Evolutionary conservation across 2,797 vertebrate species (phyloP).

Genomic region (Loris lydekkerianus): DNA sequence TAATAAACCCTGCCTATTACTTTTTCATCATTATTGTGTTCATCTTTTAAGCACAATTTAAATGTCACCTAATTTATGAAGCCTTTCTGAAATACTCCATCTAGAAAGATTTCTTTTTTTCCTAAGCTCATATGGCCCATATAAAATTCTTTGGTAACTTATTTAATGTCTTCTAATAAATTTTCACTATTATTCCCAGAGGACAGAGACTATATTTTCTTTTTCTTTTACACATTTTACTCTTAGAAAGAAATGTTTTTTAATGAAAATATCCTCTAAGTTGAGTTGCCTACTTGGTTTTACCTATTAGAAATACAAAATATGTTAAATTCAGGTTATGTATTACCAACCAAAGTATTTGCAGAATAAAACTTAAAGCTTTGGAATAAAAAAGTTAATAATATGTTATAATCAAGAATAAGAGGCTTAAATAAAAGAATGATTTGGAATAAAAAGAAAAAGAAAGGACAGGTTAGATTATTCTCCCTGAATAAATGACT

Average conservation of each 20-base stretch:
- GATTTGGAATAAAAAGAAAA: background rate
- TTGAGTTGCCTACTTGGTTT: background rate
- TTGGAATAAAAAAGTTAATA: background rate
- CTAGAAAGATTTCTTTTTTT: slow-evolving; percentile 18
- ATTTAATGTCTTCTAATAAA: slow-evolving; percentile 33
- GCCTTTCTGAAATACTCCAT: background rate
- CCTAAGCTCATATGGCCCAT: background rate
- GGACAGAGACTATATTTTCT: background rate
- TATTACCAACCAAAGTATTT: background rate
- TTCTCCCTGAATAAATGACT: background rate
- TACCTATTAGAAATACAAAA: background rate
- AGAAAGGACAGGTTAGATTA: slow-evolving; percentile 8
- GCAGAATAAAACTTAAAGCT: background rate
- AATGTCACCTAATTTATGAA: slow-evolving; percentile 32
- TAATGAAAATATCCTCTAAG: slow-evolving; percentile 36
- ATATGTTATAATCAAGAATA: background rate
- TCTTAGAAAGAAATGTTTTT: slow-evolving; percentile 23
- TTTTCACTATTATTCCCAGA: background rate
- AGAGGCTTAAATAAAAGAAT: background rate
- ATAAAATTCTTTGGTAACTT: slow-evolving; percentile 7
- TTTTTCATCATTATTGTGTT: slow-evolving; percentile 28
- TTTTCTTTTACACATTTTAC: slow-evolving; percentile 3
- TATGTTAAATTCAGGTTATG: background rate
- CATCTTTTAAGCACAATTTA: background rate
- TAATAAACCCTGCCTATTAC: slow-evolving; percentile 18